Conservation (phyloP, 2,888 invertebrate genomes). For the Rhagophthalmus giganteus region DNA sequence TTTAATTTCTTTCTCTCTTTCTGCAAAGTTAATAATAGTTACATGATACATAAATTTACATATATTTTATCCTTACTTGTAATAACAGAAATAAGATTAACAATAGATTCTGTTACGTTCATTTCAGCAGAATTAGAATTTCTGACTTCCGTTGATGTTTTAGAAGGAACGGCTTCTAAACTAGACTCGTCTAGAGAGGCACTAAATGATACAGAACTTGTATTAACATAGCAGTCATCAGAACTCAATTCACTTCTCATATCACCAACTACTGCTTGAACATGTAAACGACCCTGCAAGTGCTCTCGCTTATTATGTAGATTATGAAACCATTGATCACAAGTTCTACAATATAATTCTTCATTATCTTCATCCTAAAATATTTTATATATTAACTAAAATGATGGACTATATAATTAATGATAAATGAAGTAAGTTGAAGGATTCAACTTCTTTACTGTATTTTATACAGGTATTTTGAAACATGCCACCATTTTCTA, state of each 20-base stretch:
- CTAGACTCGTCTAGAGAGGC: conserved; percentile 54
- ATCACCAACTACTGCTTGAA: conserved; percentile 55
- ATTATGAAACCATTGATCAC: conserved; percentile 63
- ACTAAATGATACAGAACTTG: conserved; percentile 38
- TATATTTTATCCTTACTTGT: conserved; percentile 43
- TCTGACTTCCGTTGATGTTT: conserved; percentile 12
- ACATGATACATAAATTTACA: conserved; percentile 3
- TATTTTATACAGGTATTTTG: too few relatives aligned
- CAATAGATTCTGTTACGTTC: conserved; percentile 50
- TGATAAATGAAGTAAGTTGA: background rate
- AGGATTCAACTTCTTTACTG: too few relatives aligned
- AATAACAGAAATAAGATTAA: conserved; percentile 46
- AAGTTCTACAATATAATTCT: conserved; percentile 61
- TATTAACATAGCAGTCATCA: conserved; percentile 33
- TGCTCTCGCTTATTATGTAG: conserved; percentile 64
- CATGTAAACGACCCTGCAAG: conserved; percentile 61
- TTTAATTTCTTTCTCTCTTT: conserved; percentile 53
- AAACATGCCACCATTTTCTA: too few relatives aligned
- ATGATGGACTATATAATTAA: background rate
- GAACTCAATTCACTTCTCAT: conserved; percentile 50
- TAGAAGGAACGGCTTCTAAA: conserved; percentile 48
- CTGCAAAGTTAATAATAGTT: conserved; percentile 37
- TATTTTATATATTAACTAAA: conserved; percentile 5
- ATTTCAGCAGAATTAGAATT: conserved; percentile 28
- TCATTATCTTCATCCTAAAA: conserved; percentile 61